Evolutionary conservation across 2,113 vertebrate genomes (phyloP).

Genomic region (Phylloscopus whistleri): DNA sequence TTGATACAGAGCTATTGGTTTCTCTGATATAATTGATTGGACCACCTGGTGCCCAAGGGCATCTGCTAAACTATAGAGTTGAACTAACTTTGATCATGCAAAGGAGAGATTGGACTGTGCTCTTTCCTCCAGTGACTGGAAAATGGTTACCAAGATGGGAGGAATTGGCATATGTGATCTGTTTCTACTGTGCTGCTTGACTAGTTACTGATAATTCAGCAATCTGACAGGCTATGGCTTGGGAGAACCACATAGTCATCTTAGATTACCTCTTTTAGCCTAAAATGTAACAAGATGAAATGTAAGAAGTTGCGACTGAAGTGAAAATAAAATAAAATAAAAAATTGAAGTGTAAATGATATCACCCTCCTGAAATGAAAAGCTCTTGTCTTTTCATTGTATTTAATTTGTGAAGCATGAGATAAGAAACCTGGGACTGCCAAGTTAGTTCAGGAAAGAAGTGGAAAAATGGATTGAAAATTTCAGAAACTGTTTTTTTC

Average conservation of each 20-base stretch:
- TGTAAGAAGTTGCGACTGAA: neutral
- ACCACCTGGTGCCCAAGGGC: slow-evolving; percentile 55
- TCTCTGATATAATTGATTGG: slow-evolving; percentile 28
- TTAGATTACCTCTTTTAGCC: slow-evolving; percentile 48
- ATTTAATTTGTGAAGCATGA: slow-evolving; percentile 45
- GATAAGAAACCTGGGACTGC: slow-evolving; percentile 22
- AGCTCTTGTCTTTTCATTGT: slow-evolving; percentile 10
- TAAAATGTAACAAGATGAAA: slow-evolving; percentile 41
- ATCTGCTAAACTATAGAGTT: slow-evolving; percentile 52
- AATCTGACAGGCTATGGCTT: slow-evolving; percentile 57
- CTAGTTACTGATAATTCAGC: slow-evolving; percentile 56
- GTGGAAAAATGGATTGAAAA: slow-evolving; percentile 27
- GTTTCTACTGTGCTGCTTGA: slow-evolving; percentile 65
- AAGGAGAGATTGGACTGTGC: slow-evolving; percentile 27
- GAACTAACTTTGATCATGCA: slow-evolving; percentile 50
- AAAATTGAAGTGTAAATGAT: slow-evolving; percentile 9
- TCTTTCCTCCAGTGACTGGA: slow-evolving; percentile 41
- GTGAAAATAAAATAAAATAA: slow-evolving; percentile 42
- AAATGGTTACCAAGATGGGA: slow-evolving; percentile 33
- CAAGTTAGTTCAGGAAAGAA: slow-evolving; percentile 7
- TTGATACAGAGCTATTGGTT: slow-evolving; percentile 43
- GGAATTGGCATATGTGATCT: slow-evolving; percentile 60
- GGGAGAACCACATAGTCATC: slow-evolving; percentile 48
- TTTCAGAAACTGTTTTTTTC: neutral
- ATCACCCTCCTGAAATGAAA: neutral